These are phyloP conservation scores for Dendrocincla tyrannina DNA, from an alignment of 2,797 vertebrate species.

Conservation along the genomic window DNA sequence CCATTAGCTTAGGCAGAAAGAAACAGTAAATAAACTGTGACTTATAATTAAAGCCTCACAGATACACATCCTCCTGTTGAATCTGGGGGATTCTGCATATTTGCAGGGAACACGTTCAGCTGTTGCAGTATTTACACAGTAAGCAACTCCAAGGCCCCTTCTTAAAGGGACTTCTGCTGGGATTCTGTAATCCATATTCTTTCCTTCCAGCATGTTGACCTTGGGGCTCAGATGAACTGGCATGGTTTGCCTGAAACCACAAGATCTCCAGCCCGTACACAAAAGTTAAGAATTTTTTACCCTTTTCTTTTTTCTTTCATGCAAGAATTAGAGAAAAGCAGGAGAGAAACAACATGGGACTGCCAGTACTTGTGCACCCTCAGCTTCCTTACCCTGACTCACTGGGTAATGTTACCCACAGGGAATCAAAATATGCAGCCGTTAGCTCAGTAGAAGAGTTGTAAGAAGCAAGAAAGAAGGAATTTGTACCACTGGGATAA, in stretches of 20 bases:
- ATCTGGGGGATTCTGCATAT: background rate
- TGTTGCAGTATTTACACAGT: background rate
- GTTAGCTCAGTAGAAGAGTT: background rate
- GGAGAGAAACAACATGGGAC: background rate
- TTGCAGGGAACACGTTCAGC: background rate
- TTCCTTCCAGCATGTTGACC: background rate
- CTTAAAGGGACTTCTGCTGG: background rate
- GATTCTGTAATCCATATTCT: background rate
- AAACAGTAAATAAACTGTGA: slow-evolving; percentile 36
- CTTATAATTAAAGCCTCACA: slow-evolving; percentile 36
- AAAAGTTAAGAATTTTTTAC: background rate
- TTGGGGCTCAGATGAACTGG: background rate
- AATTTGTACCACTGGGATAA: background rate
- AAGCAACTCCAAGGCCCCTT: background rate
- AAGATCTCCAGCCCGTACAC: background rate
- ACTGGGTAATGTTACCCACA: background rate
- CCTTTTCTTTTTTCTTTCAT: background rate
- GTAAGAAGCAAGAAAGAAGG: background rate
- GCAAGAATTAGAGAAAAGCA: background rate
- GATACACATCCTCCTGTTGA: background rate
- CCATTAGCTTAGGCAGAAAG: slow-evolving; percentile 10
- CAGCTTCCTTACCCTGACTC: background rate
- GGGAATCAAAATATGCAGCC: background rate
- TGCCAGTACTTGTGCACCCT: background rate
- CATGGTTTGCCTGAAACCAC: background rate